phyloP scores from a whole-genome alignment of 2,113 vertebrate species.

The Eudyptes chrysolophus region DNA sequence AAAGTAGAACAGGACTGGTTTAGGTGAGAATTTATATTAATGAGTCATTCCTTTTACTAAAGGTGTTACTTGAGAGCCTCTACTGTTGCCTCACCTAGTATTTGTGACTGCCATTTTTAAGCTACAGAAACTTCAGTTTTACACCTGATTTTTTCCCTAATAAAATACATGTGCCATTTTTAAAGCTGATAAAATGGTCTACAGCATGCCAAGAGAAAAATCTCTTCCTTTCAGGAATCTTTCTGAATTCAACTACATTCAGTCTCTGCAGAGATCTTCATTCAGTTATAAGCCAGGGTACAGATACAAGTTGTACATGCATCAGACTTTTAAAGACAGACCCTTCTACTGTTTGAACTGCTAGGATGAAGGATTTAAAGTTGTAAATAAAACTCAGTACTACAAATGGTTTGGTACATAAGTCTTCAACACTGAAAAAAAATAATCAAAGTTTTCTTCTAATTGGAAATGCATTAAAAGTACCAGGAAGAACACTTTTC shows the following conservation, averaged over 20 bases:
- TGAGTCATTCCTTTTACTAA: neutral
- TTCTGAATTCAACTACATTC: neutral
- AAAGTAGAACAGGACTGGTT: neutral
- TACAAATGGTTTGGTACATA: neutral
- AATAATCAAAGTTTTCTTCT: neutral
- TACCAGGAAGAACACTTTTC: neutral
- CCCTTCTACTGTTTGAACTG: neutral
- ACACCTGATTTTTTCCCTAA: neutral
- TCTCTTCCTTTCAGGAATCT: neutral
- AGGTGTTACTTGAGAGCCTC: neutral
- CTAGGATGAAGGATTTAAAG: neutral
- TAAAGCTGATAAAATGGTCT: neutral
- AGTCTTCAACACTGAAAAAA: neutral
- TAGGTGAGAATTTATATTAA: neutral
- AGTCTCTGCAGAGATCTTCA: neutral
- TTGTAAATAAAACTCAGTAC: neutral
- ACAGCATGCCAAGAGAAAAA: neutral
- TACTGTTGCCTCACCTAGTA: neutral
- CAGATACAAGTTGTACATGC: neutral
- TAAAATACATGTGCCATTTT: neutral
- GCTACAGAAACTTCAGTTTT: neutral
- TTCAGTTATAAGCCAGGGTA: neutral
- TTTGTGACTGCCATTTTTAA: neutral
- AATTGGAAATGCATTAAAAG: neutral
- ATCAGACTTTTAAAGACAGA: neutral